Base-by-base conservation (phyloP, 2,888 invertebrate species). In the Melanargia galathea region DNA sequence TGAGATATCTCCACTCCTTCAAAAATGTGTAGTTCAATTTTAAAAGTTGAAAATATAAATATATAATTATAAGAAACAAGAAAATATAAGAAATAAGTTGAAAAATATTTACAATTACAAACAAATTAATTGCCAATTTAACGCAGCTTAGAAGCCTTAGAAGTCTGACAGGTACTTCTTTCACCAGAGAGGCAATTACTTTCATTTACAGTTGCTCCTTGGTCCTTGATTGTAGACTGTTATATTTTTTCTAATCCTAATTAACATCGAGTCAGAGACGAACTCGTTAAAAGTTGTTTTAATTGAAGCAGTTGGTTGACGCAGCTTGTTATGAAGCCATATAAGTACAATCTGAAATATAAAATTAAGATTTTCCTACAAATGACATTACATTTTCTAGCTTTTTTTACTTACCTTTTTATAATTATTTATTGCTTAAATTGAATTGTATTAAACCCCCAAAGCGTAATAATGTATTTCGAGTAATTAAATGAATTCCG, bases 391-490 rank as follows among this genome's bases (percentile, higher is more conserved):
- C 20, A 45, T n/a, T 7, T 20, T 7, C 16, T 0, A 45, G 45
- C 16, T 35, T 1, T 35, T 35, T 33, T 33, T 33, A n/a, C 13
- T 4, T 38, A 38, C 10, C 20, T 11, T 45, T 20, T 45, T 1
- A 20, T 20, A 20, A 45, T 20, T 3, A 45, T 20, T 45, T 45
- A 20, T 20, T 45, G 20, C 45, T 45, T 4, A 8, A 8, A 10
- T 33, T 8, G 4, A 13, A 35, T 35, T 4, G 11, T 35, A 13
- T 35, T 10, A 35, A 35, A 3, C 11, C 10, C 48, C 26, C 7
- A 24, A 22, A 5, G 2, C 30, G 13, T 54, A 54, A 55, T 43
- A n/a, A 43, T 22, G 55, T 26, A 8, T 55, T 55, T 56, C 26
- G 26, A 46, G 45, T 33, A 57, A 33, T 24, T 55, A 22, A 30